Percentiles rank a stretch among this genome's conserved stretches.
phyloP scores from a whole-genome alignment of 92 coral and sea anemone genomes.

The Porites lobata region DNA sequence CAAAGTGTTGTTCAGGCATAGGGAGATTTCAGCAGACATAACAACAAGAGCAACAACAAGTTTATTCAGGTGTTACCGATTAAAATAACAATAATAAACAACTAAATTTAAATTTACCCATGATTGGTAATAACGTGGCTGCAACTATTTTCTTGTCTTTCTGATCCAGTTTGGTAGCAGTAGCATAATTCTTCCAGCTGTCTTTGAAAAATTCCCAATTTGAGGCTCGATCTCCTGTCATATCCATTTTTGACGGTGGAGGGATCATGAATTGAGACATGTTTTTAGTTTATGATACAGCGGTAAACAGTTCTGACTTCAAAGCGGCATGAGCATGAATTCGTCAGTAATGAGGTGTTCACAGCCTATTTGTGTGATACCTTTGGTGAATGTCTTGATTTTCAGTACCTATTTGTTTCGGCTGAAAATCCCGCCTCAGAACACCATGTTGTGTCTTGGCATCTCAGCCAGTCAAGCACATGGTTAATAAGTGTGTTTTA shows the following conservation, averaged over 20 bases:
- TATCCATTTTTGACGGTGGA: not conserved
- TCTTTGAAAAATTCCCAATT: not conserved
- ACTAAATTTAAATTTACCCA: not conserved
- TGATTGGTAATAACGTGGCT: not conserved
- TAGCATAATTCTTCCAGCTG: not conserved
- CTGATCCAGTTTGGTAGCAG: not conserved
- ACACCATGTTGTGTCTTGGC: too few relatives aligned
- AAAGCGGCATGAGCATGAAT: too few relatives aligned
- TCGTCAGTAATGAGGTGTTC: not conserved
- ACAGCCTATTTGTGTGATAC: constrained; percentile 10
- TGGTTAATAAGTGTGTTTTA: too few relatives aligned
- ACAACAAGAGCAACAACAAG: too few relatives aligned
- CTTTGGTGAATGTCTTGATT: not conserved
- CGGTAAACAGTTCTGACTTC: too few relatives aligned
- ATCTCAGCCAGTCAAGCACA: too few relatives aligned
- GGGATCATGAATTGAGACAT: not conserved
- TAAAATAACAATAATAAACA: too few relatives aligned
- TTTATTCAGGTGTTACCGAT: too few relatives aligned
- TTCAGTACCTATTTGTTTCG: not conserved
- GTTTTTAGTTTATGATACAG: too few relatives aligned
- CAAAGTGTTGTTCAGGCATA: too few relatives aligned
- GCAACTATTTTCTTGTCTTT: too few relatives aligned
- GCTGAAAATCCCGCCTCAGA: too few relatives aligned
- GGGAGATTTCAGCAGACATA: not conserved
- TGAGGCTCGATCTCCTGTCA: not conserved